Evolutionary conservation across 2,888 invertebrate genomes (phyloP).

Genomic region (Cataglyphis cursor): DNA sequence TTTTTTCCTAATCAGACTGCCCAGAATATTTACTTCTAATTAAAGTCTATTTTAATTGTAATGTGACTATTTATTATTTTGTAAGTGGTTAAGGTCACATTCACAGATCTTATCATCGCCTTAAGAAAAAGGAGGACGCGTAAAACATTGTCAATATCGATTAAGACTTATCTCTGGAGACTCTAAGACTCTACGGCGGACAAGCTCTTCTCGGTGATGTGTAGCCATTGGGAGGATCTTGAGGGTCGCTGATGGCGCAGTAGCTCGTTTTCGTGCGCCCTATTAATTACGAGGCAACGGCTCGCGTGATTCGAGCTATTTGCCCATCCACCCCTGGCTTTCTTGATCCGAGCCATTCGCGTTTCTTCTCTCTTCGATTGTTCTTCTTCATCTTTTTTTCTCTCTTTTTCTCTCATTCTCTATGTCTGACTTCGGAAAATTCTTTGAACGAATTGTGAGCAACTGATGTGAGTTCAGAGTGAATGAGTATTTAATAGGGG

Average conservation of each 20-base stretch:
- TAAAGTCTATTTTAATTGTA: conserved; percentile 9
- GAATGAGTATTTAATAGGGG: conserved; percentile 24
- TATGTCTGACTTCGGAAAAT: conserved; percentile 32
- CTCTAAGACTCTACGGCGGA: conserved; percentile 45
- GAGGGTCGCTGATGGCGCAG: conserved; percentile 66
- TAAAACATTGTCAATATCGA: conserved; percentile 62
- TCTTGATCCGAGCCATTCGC: conserved; percentile 65
- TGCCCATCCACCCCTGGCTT: conserved; percentile 68
- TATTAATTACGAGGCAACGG: conserved; percentile 83
- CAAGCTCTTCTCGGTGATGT: conserved; percentile 60
- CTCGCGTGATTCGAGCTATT: conserved; percentile 82
- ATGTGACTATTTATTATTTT: background rate
- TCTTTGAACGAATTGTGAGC: conserved; percentile 46
- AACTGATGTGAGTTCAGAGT: conserved; percentile 46
- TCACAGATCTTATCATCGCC: conserved; percentile 24
- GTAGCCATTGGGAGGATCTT: conserved; percentile 53
- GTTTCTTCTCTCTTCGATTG: conserved; percentile 54
- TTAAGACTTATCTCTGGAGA: conserved; percentile 50
- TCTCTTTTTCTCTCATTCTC: conserved; percentile 16
- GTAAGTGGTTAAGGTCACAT: conserved; percentile 15
- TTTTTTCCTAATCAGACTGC: background rate
- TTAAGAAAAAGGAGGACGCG: conserved; percentile 31
- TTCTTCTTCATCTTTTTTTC: conserved; percentile 43
- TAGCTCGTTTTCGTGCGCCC: conserved; percentile 74
- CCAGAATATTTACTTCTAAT: conserved; percentile 7